Conservation (phyloP, 1,140 invertebrate genomes). For the Vanessa tameamea region DNA sequence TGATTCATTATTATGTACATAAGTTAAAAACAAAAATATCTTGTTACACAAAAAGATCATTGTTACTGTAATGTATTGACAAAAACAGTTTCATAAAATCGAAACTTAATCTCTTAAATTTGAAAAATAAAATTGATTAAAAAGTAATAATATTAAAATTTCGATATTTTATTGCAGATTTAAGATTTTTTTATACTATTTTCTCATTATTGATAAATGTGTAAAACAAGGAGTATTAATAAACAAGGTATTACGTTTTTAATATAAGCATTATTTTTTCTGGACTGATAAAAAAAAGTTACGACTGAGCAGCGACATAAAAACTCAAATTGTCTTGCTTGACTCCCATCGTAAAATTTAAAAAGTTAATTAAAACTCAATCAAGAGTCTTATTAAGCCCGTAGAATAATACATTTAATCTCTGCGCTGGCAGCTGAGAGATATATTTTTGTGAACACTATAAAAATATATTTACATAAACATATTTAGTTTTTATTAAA, state of each 20-base stretch:
- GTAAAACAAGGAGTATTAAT: too few species aligned
- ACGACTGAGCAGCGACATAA: conserved; percentile 33
- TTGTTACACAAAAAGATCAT: background rate
- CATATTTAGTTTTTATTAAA: background rate
- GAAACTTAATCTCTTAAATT: background rate
- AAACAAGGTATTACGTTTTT: too few species aligned
- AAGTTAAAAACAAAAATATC: conserved; percentile 1
- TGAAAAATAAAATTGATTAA: background rate
- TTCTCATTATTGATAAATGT: too few species aligned
- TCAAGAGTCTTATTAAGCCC: conserved; percentile 40
- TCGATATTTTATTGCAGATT: too few species aligned
- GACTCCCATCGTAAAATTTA: conserved; percentile 41
- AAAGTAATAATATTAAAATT: too few species aligned
- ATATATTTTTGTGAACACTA: conserved; percentile 28
- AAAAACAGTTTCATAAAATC: background rate
- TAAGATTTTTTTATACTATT: too few species aligned
- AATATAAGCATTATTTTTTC: conserved; percentile 7
- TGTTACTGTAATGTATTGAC: background rate
- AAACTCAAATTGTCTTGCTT: conserved; percentile 32
- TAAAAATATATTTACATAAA: conserved; percentile 11
- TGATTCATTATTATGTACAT: background rate
- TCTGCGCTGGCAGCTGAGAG: conserved; percentile 35
- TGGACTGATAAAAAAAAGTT: conserved; percentile 33
- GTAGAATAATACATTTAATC: conserved; percentile 43
- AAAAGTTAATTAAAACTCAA: conserved; percentile 49